phyloP scores from a whole-genome alignment of 1,140 invertebrate genomes.

The Augochlora pura region DNA sequence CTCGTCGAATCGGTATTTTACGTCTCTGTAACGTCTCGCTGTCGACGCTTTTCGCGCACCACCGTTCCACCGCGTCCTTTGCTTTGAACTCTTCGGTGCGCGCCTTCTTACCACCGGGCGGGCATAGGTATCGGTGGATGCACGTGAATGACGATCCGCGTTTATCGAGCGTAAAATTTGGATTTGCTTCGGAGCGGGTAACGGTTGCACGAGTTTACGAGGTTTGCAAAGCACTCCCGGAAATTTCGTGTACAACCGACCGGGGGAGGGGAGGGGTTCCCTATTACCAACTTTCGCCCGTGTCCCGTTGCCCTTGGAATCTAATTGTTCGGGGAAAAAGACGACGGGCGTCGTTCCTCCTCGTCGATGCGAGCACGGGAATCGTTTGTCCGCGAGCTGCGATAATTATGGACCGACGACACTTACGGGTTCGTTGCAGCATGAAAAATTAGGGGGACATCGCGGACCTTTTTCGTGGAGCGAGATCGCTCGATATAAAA shows the following conservation, averaged over 20 bases:
- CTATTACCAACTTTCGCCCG: neutral
- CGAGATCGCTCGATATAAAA: no score
- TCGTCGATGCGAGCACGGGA: neutral
- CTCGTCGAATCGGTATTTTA: no score
- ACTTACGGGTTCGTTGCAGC: no score
- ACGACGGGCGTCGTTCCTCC: neutral
- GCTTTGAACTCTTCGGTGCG: neutral
- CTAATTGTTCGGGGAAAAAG: conserved; percentile 44
- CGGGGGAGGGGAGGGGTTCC: no score
- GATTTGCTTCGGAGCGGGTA: conserved; percentile 24
- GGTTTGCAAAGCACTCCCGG: conserved; percentile 30
- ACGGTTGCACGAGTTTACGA: conserved; percentile 45
- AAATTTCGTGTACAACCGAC: conserved; percentile 11
- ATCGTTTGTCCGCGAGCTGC: neutral
- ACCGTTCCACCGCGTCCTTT: no score
- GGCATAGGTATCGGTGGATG: conserved; percentile 19
- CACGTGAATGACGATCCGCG: conserved; percentile 29
- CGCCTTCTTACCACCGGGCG: no score
- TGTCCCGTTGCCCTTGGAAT: conserved; percentile 16
- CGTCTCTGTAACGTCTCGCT: neutral
- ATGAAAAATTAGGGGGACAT: no score
- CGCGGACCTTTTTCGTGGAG: no score
- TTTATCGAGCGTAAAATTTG: conserved; percentile 61
- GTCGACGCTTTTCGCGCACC: conserved; percentile 8
- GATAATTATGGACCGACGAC: no score